Conservation (phyloP, 2,797 vertebrate genomes). For the Fistularia tabacaria region DNA sequence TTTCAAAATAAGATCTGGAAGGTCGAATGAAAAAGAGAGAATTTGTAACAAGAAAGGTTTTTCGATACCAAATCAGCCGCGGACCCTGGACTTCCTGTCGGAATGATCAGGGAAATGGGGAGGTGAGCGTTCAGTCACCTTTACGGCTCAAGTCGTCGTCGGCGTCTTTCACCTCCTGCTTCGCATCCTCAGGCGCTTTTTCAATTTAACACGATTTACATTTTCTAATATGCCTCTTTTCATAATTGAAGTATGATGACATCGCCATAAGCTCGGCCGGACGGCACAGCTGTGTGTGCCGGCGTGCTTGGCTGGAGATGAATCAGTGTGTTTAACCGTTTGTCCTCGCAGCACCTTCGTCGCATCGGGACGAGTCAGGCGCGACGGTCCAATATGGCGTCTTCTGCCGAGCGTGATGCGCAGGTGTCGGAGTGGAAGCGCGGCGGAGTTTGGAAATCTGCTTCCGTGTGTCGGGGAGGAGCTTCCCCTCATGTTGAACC, state of each 20-base stretch:
- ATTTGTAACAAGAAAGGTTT: too few species aligned
- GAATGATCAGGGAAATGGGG: too few species aligned
- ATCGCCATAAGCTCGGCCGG: conserved; percentile 59
- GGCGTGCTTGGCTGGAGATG: conserved; percentile 66
- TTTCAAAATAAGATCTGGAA: too few species aligned
- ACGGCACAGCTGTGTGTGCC: conserved; percentile 62
- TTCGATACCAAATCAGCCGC: too few species aligned
- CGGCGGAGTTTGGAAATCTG: conserved; percentile 16
- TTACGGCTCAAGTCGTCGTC: too few species aligned
- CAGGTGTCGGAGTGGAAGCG: conserved; percentile 75
- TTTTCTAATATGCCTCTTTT: conserved; percentile 54
- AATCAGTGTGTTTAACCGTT: conserved; percentile 73
- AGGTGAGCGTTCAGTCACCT: too few species aligned
- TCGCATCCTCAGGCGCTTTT: conserved; percentile 35
- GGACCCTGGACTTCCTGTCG: not conserved
- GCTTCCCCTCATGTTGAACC: too few species aligned
- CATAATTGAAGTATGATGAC: conserved; percentile 74
- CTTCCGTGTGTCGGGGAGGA: not conserved
- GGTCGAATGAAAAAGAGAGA: too few species aligned
- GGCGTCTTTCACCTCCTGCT: conserved; percentile 9
- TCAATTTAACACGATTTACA: conserved; percentile 57
- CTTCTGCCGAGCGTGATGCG: conserved; percentile 77
- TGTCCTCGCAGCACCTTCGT: conserved; percentile 78
- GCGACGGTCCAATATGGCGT: conserved; percentile 88
- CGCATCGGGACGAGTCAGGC: conserved; percentile 81